Conservation (phyloP, 2,888 invertebrate genomes). For the Pocota personata region DNA sequence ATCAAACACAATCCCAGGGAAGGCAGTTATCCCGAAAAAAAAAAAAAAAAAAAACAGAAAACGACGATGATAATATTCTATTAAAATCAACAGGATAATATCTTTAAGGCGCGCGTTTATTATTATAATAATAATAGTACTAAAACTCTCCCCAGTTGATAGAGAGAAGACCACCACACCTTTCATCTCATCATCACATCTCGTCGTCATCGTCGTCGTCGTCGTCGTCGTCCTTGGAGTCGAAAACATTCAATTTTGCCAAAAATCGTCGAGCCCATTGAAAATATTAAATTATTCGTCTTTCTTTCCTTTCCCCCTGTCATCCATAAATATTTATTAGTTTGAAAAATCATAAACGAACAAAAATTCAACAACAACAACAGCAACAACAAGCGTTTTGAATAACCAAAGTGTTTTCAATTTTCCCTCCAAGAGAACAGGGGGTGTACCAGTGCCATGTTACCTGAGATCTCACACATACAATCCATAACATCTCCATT, state of each 20-base stretch:
- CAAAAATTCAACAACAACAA: conserved; percentile 29
- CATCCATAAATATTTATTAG: conserved; percentile 73
- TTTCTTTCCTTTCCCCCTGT: neutral
- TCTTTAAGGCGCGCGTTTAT: conserved; percentile 58
- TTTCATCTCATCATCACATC: conserved; percentile 5
- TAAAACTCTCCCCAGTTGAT: conserved; percentile 37
- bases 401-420: conserved; percentile 65
- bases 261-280: conserved; percentile 59
- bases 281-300: conserved; percentile 71
- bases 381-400: conserved; percentile 33
- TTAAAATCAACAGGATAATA: conserved; percentile 73
- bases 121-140: conserved; percentile 65
- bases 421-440: conserved; percentile 22
- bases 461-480: conserved; percentile 51
- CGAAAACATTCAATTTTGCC: conserved; percentile 59
- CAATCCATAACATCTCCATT: conserved; percentile 59
- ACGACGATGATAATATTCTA: conserved; percentile 63
- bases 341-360: conserved; percentile 67
- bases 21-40: neutral
- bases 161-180: neutral
- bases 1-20: conserved; percentile 51
- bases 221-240: neutral
- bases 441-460: conserved; percentile 17
- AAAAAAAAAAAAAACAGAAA: neutral
- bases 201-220: neutral